Percentiles rank a stretch among this genome's conserved stretches.
These are phyloP conservation scores for Colaptes auratus DNA, from an alignment of 2,113 vertebrate species.

Conservation along the genomic window DNA sequence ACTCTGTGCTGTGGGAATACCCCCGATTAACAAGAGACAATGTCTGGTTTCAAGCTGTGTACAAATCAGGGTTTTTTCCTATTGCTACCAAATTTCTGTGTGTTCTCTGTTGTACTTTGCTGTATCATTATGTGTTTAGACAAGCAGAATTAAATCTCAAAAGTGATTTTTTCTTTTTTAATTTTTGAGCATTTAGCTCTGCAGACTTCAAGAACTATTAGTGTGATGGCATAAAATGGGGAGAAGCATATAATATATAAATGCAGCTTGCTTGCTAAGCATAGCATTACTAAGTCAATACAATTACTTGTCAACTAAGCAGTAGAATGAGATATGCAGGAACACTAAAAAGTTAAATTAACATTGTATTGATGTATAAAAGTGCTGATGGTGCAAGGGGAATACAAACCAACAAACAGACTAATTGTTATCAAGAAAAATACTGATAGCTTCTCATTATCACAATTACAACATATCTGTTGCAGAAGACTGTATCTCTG, in stretches of 20 bases:
- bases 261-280: not conserved
- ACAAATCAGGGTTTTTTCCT: not conserved
- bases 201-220: not conserved
- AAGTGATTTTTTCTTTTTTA: not conserved
- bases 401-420: slow-evolving; percentile 19
- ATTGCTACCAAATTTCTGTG: not conserved
- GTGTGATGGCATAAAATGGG: not conserved
- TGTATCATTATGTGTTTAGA: not conserved
- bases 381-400: slow-evolving; percentile 24
- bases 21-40: not conserved
- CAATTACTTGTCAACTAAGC: not conserved
- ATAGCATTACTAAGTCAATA: not conserved
- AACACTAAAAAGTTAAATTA: slow-evolving; percentile 28
- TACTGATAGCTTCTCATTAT: slow-evolving; percentile 51
- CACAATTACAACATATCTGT: not conserved
- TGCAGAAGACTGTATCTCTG: not conserved
- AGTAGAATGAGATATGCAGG: not conserved
- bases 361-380: not conserved
- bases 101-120: not conserved
- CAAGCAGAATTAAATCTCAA: not conserved
- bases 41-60: not conserved
- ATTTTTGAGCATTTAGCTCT: not conserved
- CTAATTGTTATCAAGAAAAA: slow-evolving; percentile 58
- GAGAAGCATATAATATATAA: not conserved
- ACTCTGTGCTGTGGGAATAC: not conserved